Conservation (phyloP, 2,888 invertebrate species). For the Osmoderma eremita region DNA sequence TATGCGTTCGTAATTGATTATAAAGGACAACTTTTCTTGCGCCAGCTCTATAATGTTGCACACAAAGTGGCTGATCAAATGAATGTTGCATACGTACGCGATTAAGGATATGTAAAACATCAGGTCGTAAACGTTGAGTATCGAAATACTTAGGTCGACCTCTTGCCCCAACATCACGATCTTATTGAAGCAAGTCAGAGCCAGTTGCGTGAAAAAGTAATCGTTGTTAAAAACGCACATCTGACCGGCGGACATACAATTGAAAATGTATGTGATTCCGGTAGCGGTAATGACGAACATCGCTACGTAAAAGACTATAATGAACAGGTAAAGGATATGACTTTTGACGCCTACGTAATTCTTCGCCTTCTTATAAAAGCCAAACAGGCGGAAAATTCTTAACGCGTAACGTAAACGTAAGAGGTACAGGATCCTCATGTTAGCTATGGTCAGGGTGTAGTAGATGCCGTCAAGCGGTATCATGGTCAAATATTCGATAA, state of each 20-base stretch:
- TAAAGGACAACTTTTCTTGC: constrained; percentile 20
- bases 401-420: constrained; percentile 39
- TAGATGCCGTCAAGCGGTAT: constrained; percentile 41
- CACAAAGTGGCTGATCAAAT: constrained; percentile 38
- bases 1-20: constrained; percentile 32
- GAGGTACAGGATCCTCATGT: constrained; percentile 30
- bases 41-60: constrained; percentile 30
- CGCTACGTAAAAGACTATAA: constrained; percentile 27
- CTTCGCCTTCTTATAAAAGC: constrained; percentile 29
- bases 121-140: neutral
- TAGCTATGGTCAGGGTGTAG: constrained; percentile 19
- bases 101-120: constrained; percentile 20
- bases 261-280: constrained; percentile 23
- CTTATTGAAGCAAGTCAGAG: constrained; percentile 18
- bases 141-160: neutral
- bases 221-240: constrained; percentile 6
- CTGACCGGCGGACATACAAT: neutral
- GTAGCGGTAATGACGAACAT: constrained; percentile 28
- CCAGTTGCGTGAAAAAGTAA: constrained; percentile 6
- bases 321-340: constrained; percentile 31
- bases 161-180: constrained; percentile 18
- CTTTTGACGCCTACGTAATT: constrained; percentile 30
- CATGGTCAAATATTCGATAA: constrained; percentile 37
- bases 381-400: constrained; percentile 28
- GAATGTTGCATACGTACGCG: constrained; percentile 33